Evolutionary conservation across 2,797 vertebrate genomes (phyloP).

Genomic region (Pantherophis alleghaniensis): DNA sequence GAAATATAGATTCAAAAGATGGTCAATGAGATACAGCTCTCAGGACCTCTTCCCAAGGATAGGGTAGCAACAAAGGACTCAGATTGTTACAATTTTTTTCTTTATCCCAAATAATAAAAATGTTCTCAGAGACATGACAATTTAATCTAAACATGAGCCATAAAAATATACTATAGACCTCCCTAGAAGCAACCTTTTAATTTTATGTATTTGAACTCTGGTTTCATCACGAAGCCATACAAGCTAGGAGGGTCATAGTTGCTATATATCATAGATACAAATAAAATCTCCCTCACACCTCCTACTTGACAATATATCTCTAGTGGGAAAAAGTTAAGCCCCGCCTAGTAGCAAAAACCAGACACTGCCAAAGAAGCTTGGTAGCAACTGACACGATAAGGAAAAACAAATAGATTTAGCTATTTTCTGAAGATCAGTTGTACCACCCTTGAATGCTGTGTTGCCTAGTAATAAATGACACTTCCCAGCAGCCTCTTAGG

Average conservation of each 20-base stretch:
- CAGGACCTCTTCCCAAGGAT: background rate
- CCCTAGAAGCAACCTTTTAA: background rate
- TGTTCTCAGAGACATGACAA: background rate
- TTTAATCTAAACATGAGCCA: background rate
- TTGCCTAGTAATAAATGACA: background rate
- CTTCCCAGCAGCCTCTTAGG: background rate
- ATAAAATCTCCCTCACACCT: background rate
- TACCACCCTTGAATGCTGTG: background rate
- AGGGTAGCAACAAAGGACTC: background rate
- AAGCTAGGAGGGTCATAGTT: background rate
- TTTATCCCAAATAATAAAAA: background rate
- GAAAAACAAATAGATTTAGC: background rate
- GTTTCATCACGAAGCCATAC: background rate
- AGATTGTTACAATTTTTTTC: background rate
- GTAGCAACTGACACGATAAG: background rate
- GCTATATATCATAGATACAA: background rate
- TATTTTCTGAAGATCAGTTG: background rate
- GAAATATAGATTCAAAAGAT: background rate
- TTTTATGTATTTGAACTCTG: background rate
- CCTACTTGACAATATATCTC: background rate
- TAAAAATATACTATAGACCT: background rate
- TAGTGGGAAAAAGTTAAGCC: accelerated
- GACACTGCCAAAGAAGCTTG: background rate
- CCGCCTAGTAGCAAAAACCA: background rate
- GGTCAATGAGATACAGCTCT: background rate